phyloP scores from a whole-genome alignment of 2,113 vertebrate species.

The Lycaon pictus region DNA sequence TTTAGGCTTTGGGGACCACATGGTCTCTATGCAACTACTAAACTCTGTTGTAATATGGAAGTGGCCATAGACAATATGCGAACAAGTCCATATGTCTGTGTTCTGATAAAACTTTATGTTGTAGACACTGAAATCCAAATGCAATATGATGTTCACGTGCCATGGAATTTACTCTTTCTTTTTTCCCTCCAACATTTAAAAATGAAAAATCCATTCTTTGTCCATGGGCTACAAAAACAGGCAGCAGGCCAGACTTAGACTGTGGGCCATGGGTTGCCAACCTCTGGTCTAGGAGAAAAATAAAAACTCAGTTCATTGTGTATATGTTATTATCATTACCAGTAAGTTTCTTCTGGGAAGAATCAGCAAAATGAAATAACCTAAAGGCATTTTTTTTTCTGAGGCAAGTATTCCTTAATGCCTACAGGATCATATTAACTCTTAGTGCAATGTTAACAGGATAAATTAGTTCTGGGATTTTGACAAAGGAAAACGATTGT shows the following conservation, averaged over 20 bases:
- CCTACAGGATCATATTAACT: not conserved
- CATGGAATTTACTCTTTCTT: not conserved
- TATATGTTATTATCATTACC: not conserved
- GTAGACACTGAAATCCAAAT: not conserved
- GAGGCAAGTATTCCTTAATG: not conserved
- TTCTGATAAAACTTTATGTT: not conserved
- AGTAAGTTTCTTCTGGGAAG: conserved; percentile 1
- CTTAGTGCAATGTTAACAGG: not conserved
- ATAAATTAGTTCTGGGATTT: conserved; percentile 1
- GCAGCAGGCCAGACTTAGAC: not conserved
- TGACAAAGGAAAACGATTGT: conserved; percentile 13
- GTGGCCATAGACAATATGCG: not conserved
- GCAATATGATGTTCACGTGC: not conserved
- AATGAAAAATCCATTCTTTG: not conserved
- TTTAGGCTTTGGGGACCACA: not conserved
- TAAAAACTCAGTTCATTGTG: not conserved
- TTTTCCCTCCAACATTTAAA: too few relatives aligned
- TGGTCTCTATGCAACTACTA: not conserved
- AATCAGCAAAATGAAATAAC: conserved; percentile 9
- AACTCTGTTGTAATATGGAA: not conserved
- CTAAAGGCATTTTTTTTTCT: not conserved
- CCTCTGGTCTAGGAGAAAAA: not conserved
- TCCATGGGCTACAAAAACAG: not conserved
- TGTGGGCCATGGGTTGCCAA: not conserved
- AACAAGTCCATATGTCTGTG: not conserved